phyloP scores from a whole-genome alignment of 2,113 vertebrate species.

The Myiagra hebetior region DNA sequence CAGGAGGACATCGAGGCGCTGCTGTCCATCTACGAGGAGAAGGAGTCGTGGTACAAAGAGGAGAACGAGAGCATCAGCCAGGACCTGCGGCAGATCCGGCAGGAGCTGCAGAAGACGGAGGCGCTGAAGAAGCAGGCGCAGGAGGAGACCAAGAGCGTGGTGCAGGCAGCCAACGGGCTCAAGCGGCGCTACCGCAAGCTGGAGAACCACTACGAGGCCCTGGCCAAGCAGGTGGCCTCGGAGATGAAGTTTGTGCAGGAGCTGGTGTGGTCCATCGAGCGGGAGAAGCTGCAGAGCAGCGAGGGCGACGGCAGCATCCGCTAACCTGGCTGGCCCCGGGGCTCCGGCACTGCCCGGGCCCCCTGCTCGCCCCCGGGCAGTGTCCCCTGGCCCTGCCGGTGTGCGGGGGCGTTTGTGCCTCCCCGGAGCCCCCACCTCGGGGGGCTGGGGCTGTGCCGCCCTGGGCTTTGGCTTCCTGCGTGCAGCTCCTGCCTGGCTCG shows the following conservation, averaged over 20 bases:
- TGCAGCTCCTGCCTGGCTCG: not conserved
- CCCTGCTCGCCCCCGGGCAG: not conserved
- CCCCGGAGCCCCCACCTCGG: not conserved
- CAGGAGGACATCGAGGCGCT: slow-evolving; percentile 89
- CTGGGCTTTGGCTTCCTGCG: not conserved
- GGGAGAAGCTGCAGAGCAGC: slow-evolving; percentile 74
- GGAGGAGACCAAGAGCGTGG: slow-evolving; percentile 82
- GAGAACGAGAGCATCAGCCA: slow-evolving; percentile 88
- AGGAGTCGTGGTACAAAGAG: slow-evolving; percentile 94
- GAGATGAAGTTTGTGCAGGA: slow-evolving; percentile 95
- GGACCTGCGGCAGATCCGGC: slow-evolving; percentile 85
- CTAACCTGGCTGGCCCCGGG: not conserved
- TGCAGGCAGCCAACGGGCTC: slow-evolving; percentile 83
- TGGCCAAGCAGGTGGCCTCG: slow-evolving; percentile 88
- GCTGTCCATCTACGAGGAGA: slow-evolving; percentile 91
- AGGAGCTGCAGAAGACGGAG: slow-evolving; percentile 87
- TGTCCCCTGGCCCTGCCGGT: not conserved
- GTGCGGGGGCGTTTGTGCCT: rapidly evolving
- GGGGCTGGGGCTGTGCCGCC: not conserved
- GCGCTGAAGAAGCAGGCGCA: slow-evolving; percentile 85
- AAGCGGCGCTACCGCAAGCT: slow-evolving; percentile 88
- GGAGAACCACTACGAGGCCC: slow-evolving; percentile 88
- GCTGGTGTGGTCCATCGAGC: slow-evolving; percentile 83
- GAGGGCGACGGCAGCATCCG: slow-evolving; percentile 73
- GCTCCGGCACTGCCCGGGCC: not conserved